Percentiles rank a stretch among this genome's conserved stretches.
These are phyloP conservation scores for Frankliniella fusca DNA, from an alignment of 2,888 invertebrate genomes.

Conservation along the genomic window DNA sequence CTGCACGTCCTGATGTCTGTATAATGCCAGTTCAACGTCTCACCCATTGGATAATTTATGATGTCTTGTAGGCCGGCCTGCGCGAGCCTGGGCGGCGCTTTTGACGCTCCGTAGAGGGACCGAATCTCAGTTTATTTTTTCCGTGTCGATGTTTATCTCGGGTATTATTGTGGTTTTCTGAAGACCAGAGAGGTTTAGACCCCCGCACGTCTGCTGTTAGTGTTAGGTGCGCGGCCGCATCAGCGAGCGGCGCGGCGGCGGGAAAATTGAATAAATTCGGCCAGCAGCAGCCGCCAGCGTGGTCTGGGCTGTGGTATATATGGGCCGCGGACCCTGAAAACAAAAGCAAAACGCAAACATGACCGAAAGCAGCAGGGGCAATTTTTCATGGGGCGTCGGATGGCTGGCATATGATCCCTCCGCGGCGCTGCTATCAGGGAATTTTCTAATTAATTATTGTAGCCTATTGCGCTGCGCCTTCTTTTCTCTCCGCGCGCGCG, in stretches of 20 bases:
- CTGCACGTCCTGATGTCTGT: neutral
- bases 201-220: no score
- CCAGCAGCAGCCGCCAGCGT: no score
- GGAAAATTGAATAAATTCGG: neutral
- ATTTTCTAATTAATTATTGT: constrained; percentile 23
- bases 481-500: neutral
- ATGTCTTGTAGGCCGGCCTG: neutral
- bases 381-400: neutral
- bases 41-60: neutral
- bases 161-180: neutral
- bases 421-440: neutral
- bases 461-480: constrained; percentile 17
- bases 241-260: neutral
- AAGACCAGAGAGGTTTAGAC: no score
- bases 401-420: constrained; percentile 22
- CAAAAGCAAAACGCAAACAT: neutral
- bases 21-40: neutral
- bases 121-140: constrained; percentile 1
- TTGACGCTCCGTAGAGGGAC: neutral
- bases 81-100: neutral
- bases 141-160: constrained; percentile 8
- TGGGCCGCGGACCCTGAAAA: neutral
- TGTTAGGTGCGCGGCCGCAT: neutral
- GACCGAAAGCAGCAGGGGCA: neutral
- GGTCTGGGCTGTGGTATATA: no score